Evolutionary conservation across 1,140 invertebrate species (phyloP), one percentile per base, ranked within the genome.

Genomic region (Octopus sinensis): DNA sequence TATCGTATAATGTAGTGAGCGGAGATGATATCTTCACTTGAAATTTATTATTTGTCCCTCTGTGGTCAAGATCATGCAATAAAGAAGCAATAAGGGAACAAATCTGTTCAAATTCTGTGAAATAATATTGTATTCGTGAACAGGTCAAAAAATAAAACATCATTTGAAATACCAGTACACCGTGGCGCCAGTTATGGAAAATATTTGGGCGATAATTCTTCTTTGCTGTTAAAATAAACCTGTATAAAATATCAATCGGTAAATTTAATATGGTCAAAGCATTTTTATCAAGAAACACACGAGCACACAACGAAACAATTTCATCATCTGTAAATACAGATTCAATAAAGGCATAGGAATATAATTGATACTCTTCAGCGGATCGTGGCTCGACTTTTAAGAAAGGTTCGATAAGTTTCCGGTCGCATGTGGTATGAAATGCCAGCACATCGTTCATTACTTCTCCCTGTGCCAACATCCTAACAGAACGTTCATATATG

Each of bases 171-270:
- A 98, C 97, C 89, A 98, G 98, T 3, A 98, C 92, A 0, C 96
- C 97, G 90, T 98, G 97, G 78, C 96, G 92, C 97, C 97, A 98
- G 88, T 98, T 98, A 90, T 98, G 97, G 88, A 98, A 98, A 87
- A 97, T 97, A 0, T 98, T 96, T 4, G 96, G 96, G 10, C 97
- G 93, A 89, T 97, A 97, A 89, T 98, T 98, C 89, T 71, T 71
- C 68, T 71, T 71, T 17, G 30, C 68, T 71, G 68, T 71, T 23
- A 71, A 13, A n/a, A 98, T 98, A 86, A 96, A 96, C 0, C 98
- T 96, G 89, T 96, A 97, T 56, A 98, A 90, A 78, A 96, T 93
- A 96, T 96, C 94, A 85, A 97, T 97, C 0, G 96, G 95, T 89
- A 98, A 97, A 84, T 96, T 95, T 88, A 96, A 98, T 86, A 95